Conservation (phyloP, 2,888 invertebrate genomes). For the Dryadula phaetusa region DNA sequence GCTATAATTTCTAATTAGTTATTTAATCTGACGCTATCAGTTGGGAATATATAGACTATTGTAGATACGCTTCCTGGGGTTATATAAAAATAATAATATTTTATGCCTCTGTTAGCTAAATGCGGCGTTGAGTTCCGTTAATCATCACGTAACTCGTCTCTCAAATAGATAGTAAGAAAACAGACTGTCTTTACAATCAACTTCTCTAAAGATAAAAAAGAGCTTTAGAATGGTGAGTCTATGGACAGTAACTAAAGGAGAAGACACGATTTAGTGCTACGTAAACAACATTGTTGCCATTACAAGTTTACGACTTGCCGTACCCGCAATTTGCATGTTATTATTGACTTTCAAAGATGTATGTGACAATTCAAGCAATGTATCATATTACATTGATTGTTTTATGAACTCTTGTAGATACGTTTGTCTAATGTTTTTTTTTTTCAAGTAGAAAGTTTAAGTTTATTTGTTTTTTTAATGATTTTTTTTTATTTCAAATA, state of each 20-base stretch:
- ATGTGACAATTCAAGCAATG: conserved; percentile 23
- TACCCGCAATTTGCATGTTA: conserved; percentile 32
- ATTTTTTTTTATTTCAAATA: no score
- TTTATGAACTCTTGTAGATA: background rate
- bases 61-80: no score
- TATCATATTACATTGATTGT: conserved; percentile 48
- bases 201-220: background rate
- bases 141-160: no score
- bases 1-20: conserved; percentile 77
- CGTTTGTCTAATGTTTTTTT: background rate
- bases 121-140: background rate
- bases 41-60: no score
- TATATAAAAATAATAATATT: no score
- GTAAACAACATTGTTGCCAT: conserved; percentile 59
- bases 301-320: conserved; percentile 39
- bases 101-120: background rate
- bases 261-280: conserved; percentile 54
- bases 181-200: background rate
- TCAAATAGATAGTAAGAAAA: background rate
- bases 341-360: conserved; percentile 28
- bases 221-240: conserved; percentile 48
- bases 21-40: conserved; percentile 49
- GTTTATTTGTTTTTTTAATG: no score
- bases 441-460: conserved; percentile 42
- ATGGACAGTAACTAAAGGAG: conserved; percentile 46